Percentiles rank a stretch among this genome's conserved stretches.
Conservation (phyloP, 30 jellyfish, hydroid and myxozoan genomes). For the Morbakka virulenta region DNA sequence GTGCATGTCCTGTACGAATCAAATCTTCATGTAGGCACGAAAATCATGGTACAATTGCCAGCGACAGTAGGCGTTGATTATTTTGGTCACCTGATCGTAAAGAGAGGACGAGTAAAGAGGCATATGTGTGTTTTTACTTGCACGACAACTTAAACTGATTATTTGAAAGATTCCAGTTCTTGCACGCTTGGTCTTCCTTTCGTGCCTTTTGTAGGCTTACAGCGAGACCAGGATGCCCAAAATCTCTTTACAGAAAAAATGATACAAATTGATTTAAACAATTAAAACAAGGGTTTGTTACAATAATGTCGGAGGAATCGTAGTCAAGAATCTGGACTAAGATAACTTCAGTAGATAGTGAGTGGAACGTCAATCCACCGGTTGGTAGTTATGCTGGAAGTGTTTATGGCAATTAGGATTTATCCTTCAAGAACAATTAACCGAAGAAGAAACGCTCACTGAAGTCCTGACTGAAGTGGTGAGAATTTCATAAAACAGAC, state of each 20-base stretch:
- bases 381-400: too few species aligned
- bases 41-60: neutral
- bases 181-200: neutral
- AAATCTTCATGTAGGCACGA: neutral
- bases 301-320: neutral
- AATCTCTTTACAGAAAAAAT: neutral
- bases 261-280: neutral
- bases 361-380: too few species aligned
- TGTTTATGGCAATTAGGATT: too few species aligned
- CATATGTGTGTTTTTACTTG: neutral
- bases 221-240: neutral
- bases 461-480: neutral
- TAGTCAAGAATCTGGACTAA: neutral
- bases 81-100: neutral
- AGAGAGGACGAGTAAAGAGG: neutral
- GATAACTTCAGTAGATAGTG: neutral
- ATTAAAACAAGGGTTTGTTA: neutral
- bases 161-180: neutral
- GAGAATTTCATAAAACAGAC: neutral
- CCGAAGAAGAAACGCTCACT: neutral
- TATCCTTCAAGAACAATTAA: too few species aligned
- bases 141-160: neutral
- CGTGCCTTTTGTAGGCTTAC: neutral
- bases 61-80: neutral
- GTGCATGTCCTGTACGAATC: neutral